Base-by-base conservation (phyloP, 2,113 vertebrate genomes). In the Pomatorhinus ruficollis region DNA sequence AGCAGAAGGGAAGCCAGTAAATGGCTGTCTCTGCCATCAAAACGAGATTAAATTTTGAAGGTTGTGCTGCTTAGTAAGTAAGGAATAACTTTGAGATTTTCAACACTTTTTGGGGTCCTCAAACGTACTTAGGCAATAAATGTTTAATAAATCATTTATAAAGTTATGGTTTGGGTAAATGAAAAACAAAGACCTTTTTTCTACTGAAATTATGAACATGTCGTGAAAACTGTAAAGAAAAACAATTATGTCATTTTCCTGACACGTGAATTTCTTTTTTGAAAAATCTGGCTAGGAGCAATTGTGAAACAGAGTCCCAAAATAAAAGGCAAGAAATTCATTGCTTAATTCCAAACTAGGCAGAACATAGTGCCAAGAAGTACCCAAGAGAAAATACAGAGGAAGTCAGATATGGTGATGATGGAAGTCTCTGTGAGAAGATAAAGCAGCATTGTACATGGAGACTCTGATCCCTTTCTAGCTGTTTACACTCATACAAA, bases 171-270 rank as follows among this genome's bases (percentile, higher is more conserved):
- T 88, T 90, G n/a, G 9, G 4, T 57, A 92, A 92, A 87, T 42
- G 25, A 72, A 86, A 83, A 90, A 5, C 59, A 57, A 57, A 68
- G 64, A 19, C 20, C 10, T 12, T 86, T 79, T 72, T 83, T 52
- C 63, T 90, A 57, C 57, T 70, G 81, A 70, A 91, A 90, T 77
- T 70, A 66, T 69, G 44, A 91, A 28, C 33, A 6, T 49, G 27
- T 65, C 22, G 0, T 87, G 80, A 93, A 94, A 92, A 83, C 54
- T 87, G 42, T 93, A 82, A 94, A 85, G 91, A 91, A 91, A 97
- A 97, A 96, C 92, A 95, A 96, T 95, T 93, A 95, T 83, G 84
- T 97, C 87, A 95, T 88, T 91, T 97, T 89, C 76, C 79, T 94
- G 89, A 97, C 71, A 94, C 83, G 81, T 75, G 90, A 88, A 77